These are phyloP conservation scores for Aepyceros melampus DNA, from an alignment of 2,113 vertebrate species.

Conservation along the genomic window DNA sequence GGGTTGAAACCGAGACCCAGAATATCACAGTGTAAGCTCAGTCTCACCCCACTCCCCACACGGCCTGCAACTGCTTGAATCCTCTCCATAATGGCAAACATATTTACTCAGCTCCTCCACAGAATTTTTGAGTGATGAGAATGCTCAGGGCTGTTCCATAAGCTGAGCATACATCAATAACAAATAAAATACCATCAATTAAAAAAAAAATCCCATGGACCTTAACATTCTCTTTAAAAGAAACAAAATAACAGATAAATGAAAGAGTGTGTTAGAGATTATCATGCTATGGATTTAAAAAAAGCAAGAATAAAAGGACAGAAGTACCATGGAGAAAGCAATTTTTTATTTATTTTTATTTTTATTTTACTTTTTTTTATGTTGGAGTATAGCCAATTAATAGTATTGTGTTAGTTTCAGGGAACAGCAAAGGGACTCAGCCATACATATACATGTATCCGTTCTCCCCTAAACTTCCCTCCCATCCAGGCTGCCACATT, in stretches of 20 bases:
- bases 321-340: not conserved
- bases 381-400: not conserved
- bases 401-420: not conserved
- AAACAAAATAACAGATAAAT: not conserved
- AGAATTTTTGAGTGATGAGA: not conserved
- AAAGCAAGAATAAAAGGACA: not conserved
- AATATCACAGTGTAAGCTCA: not conserved
- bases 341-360: not conserved
- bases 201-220: not conserved
- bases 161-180: not conserved
- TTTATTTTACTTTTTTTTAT: not conserved
- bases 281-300: not conserved
- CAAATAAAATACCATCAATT: not conserved
- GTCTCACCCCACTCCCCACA: not conserved
- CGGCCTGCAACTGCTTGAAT: not conserved
- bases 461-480: not conserved
- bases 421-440: not conserved
- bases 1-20: not conserved
- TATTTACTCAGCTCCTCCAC: not conserved
- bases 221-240: not conserved
- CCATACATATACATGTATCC: not conserved
- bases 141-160: not conserved
- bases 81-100: not conserved
- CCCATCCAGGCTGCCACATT: not conserved
- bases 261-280: not conserved